phyloP scores from a whole-genome alignment of 2,113 vertebrate species.

The Oryzias woworae region DNA sequence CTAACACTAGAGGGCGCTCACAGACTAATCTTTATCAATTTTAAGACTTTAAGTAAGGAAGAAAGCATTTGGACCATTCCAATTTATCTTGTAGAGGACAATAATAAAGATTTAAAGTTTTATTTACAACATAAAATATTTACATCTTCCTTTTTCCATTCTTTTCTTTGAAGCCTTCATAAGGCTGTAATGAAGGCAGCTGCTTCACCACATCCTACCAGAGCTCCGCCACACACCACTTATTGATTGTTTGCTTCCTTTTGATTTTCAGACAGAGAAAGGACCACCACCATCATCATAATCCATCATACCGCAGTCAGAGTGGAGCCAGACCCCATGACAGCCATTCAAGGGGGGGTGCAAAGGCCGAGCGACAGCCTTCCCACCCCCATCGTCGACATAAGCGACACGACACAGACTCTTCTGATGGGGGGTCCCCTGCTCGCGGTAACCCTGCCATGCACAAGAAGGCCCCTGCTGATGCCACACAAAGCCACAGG shows the following conservation, averaged over 20 bases:
- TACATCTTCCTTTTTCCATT: neutral
- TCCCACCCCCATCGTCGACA: constrained; percentile 60
- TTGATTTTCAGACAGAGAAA: constrained; percentile 74
- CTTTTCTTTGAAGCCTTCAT: constrained; percentile 11
- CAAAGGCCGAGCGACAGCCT: constrained; percentile 54
- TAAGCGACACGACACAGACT: constrained; percentile 63
- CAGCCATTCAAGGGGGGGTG: constrained; percentile 72
- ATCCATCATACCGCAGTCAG: constrained; percentile 80
- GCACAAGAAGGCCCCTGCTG: constrained; percentile 57
- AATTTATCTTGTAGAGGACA: neutral
- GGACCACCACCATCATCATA: constrained; percentile 76
- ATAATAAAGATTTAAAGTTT: neutral
- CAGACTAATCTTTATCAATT: neutral
- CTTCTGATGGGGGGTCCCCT: constrained; percentile 63
- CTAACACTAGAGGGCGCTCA: constrained; percentile 67
- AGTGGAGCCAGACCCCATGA: constrained; percentile 76
- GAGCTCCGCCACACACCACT: constrained; percentile 23
- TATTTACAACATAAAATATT: neutral
- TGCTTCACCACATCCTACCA: constrained; percentile 17
- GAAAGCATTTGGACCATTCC: neutral
- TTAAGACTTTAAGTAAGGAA: no score
- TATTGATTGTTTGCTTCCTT: constrained; percentile 68
- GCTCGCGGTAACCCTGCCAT: constrained; percentile 47
- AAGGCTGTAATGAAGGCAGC: constrained; percentile 1
- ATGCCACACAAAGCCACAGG: constrained; percentile 59